Percentiles rank a stretch among this genome's conserved stretches.
phyloP scores from a whole-genome alignment of 2,888 invertebrate species.

The Pimpla rufipes region DNA sequence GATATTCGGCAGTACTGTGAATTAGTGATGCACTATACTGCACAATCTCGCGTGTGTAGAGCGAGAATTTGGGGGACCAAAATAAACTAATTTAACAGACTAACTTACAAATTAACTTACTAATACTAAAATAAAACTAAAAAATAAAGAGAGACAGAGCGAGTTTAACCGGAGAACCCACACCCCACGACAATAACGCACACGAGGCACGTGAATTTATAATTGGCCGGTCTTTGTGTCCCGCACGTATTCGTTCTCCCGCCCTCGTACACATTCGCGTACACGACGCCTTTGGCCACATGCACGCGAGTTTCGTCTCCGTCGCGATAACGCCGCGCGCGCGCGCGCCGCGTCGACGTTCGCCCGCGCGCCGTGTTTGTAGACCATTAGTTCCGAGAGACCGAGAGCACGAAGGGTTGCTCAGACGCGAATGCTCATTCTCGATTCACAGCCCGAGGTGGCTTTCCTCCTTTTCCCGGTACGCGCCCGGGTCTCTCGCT shows the following conservation, averaged over 20 bases:
- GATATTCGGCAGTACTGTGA: background rate
- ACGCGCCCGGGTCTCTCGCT: constrained; percentile 27
- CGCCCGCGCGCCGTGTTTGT: constrained; percentile 74
- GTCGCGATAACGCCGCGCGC: constrained; percentile 38
- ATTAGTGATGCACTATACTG: background rate
- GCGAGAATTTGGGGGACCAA: background rate
- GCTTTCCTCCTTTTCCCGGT: constrained; percentile 29
- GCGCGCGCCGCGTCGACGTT: constrained; percentile 26
- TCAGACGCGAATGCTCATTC: constrained; percentile 67
- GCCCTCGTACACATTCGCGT: background rate
- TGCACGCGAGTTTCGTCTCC: constrained; percentile 39
- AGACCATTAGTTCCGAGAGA: constrained; percentile 77
- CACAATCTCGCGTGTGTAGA: background rate
- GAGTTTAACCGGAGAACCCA: background rate
- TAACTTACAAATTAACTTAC: too few species aligned
- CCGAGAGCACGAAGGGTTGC: constrained; percentile 52
- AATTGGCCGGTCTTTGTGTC: constrained; percentile 60
- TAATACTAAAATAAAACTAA: too few species aligned
- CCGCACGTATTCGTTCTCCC: constrained; percentile 20
- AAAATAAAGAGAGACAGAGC: too few species aligned
- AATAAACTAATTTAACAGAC: too few species aligned
- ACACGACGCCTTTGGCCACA: constrained; percentile 52
- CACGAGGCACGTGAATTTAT: constrained; percentile 64
- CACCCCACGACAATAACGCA: constrained; percentile 18
- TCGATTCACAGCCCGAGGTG: constrained; percentile 48